Conservation (phyloP, 23 tunicate species). For the Styela clava region DNA sequence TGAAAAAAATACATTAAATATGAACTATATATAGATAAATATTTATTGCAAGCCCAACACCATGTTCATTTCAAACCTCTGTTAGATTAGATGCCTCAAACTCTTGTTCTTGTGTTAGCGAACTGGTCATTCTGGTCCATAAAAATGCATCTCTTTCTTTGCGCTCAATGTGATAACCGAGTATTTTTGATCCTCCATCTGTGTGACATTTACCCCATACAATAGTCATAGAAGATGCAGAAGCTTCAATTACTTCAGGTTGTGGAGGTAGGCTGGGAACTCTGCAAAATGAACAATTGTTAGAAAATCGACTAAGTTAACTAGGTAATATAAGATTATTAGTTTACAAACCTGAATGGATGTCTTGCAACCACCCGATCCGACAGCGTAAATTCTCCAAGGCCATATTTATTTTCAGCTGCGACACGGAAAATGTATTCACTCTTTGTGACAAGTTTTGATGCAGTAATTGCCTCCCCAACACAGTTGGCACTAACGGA, state of each 20-base stretch:
- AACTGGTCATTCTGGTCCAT: constrained; percentile 36
- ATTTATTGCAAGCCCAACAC: too few species aligned
- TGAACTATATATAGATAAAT: background rate
- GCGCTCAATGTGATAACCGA: constrained; percentile 49
- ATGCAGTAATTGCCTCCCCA: background rate
- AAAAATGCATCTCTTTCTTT: constrained; percentile 53
- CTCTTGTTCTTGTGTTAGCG: constrained; percentile 10
- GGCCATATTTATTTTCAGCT: constrained; percentile 61
- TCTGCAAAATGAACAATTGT: background rate
- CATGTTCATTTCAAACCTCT: too few species aligned
- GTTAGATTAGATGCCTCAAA: constrained; percentile 14
- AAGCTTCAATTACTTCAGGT: constrained; percentile 37
- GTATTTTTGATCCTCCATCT: constrained; percentile 39
- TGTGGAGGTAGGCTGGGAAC: constrained; percentile 41
- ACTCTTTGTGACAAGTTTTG: constrained; percentile 17
- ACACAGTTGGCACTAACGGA: constrained; percentile 35
- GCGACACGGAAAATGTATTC: constrained; percentile 59
- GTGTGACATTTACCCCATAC: constrained; percentile 39
- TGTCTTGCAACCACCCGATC: constrained; percentile 19
- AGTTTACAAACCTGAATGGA: constrained; percentile 42
- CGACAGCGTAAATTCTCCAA: constrained; percentile 34
- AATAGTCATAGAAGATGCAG: constrained; percentile 30
- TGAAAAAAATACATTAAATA: background rate
- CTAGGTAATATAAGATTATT: too few species aligned
- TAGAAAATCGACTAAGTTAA: background rate